These are phyloP conservation scores for Noturus placidus DNA, from an alignment of 2,113 vertebrate species.

Conservation along the genomic window DNA sequence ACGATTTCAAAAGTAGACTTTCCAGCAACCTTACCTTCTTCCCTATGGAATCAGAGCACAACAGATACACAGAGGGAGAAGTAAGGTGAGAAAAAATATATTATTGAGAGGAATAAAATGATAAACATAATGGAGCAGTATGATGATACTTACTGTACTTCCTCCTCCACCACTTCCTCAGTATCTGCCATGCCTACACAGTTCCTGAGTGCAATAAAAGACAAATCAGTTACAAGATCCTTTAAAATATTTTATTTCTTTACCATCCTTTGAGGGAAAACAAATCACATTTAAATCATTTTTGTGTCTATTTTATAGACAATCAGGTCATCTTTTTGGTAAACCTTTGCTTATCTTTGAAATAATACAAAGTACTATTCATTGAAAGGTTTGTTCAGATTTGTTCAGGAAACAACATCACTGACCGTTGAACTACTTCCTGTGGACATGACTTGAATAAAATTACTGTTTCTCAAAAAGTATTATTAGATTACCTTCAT, in stretches of 20 bases:
- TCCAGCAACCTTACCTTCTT: constrained; percentile 61
- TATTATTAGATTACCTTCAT: constrained; percentile 13
- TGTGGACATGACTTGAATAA: neutral
- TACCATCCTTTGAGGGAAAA: neutral
- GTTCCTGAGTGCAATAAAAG: constrained; percentile 24
- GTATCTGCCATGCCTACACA: constrained; percentile 61
- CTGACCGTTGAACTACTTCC: neutral
- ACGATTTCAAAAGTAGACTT: constrained; percentile 35
- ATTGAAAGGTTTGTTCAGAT: neutral
- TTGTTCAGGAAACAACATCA: neutral
- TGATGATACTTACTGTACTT: constrained; percentile 59
- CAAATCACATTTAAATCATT: neutral
- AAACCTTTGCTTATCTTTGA: neutral
- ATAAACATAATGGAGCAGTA: neutral
- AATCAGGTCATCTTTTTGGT: neutral
- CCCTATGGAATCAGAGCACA: constrained; percentile 52
- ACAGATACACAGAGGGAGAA: constrained; percentile 4
- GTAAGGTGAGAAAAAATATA: neutral
- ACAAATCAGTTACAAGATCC: constrained; percentile 1
- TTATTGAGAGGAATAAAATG: neutral
- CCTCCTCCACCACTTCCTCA: constrained; percentile 57
- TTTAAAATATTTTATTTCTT: constrained; percentile 1
- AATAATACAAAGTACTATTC: neutral
- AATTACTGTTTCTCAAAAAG: neutral
- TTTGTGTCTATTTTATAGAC: neutral